These are phyloP conservation scores for Pachypanchax playfairii DNA, from an alignment of 2,113 vertebrate species.

Conservation along the genomic window DNA sequence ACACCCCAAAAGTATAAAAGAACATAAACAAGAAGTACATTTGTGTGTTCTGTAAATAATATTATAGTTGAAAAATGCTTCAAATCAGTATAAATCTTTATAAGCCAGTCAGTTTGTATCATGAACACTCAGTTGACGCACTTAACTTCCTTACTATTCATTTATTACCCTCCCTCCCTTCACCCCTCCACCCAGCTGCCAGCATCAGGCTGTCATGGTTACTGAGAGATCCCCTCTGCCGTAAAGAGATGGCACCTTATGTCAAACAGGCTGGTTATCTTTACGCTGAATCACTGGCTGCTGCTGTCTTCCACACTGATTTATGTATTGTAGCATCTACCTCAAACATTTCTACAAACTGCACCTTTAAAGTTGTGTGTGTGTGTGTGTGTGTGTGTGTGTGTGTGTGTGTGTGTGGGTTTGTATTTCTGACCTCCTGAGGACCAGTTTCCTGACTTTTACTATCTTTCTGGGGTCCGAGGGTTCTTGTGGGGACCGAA, in stretches of 20 bases:
- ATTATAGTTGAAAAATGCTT: no score
- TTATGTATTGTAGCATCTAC: neutral
- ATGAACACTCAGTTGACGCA: neutral
- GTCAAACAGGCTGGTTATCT: neutral
- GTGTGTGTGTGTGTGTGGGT: no score
- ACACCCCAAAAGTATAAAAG: no score
- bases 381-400: no score
- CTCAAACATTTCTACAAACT: neutral
- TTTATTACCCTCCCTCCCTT: neutral
- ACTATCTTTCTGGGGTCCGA: no score
- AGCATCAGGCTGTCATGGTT: neutral
- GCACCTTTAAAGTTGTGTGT: neutral
- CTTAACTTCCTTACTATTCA: neutral
- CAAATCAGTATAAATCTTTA: no score
- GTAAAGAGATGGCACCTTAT: neutral
- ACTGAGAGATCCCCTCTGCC: neutral
- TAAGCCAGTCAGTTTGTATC: neutral
- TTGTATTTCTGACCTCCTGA: no score
- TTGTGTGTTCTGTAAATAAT: no score
- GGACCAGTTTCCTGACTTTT: no score
- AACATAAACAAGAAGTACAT: no score
- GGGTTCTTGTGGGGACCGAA: no score
- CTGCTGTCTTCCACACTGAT: neutral
- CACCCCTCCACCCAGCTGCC: no score
- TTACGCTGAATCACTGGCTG: neutral